These are phyloP conservation scores for Cephonodes hylas DNA, from an alignment of 2,888 invertebrate genomes.

Conservation along the genomic window DNA sequence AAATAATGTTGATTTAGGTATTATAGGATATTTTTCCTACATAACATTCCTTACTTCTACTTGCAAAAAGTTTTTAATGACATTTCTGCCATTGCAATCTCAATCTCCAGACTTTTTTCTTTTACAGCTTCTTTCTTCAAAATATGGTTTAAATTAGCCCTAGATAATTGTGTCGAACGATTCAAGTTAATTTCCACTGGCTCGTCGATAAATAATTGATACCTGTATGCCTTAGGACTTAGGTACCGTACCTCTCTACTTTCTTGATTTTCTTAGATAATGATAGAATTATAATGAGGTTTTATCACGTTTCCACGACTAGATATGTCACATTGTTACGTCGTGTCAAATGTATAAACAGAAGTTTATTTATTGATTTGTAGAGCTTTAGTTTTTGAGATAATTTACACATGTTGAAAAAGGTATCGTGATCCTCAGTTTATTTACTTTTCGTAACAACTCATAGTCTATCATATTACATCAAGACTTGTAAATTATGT, in stretches of 20 bases:
- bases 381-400: not conserved
- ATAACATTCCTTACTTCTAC: not conserved
- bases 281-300: no score
- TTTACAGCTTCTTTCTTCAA: no score
- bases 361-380: not conserved
- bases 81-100: no score
- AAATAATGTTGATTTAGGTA: not conserved
- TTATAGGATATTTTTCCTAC: not conserved
- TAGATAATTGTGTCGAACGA: no score
- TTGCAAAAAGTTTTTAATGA: not conserved
- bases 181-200: no score
- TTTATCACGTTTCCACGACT: no score
- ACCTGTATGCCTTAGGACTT: no score
- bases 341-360: not conserved
- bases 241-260: not conserved
- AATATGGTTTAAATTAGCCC: no score
- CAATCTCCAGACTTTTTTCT: no score
- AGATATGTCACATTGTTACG: not conserved
- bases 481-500: no score
- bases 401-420: not conserved
- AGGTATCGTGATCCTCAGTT: not conserved
- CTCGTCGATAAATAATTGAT: no score
- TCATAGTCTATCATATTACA: not conserved
- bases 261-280: no score
- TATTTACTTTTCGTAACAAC: not conserved